phyloP scores from a whole-genome alignment of 2,888 invertebrate species.

The Eupithecia centaureata region DNA sequence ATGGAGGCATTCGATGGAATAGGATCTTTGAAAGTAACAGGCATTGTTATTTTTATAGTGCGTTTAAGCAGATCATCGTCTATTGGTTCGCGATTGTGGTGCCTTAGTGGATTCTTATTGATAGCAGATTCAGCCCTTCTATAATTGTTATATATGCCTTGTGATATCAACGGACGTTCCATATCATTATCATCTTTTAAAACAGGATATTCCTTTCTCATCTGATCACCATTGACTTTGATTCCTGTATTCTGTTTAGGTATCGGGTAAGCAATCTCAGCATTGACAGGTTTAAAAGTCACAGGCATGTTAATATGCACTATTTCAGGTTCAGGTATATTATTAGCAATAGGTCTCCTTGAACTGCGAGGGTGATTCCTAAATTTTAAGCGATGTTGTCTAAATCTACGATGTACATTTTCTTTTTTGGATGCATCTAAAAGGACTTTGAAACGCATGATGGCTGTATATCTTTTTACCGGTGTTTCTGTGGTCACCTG shows the following conservation, averaged over 20 bases:
- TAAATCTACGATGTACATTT: constrained; percentile 18
- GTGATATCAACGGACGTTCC: neutral
- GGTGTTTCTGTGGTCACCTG: constrained; percentile 34
- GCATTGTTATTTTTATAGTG: constrained; percentile 25
- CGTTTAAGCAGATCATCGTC: constrained; percentile 24
- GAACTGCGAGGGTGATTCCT: constrained; percentile 8
- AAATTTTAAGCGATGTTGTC: constrained; percentile 10
- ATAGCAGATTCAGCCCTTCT: neutral
- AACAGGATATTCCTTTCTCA: neutral
- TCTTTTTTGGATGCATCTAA: constrained; percentile 27
- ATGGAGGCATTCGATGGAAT: constrained; percentile 10
- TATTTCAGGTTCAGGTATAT: neutral
- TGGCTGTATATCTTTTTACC: constrained; percentile 29
- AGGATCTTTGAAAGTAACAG: constrained; percentile 25
- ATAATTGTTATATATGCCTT: neutral
- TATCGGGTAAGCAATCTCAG: constrained; percentile 5
- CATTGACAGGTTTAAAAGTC: constrained; percentile 19
- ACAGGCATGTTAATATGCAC: constrained; percentile 16
- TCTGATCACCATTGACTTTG: neutral
- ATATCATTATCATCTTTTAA: neutral
- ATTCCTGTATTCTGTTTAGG: neutral
- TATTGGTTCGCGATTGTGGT: constrained; percentile 8
- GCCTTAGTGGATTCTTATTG: neutral
- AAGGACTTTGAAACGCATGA: constrained; percentile 32
- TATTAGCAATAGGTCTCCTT: constrained; percentile 6